Evolutionary conservation across 2,797 vertebrate genomes (phyloP), one percentile per base, ranked within the genome.

Genomic region (Manis pentadactyla): DNA sequence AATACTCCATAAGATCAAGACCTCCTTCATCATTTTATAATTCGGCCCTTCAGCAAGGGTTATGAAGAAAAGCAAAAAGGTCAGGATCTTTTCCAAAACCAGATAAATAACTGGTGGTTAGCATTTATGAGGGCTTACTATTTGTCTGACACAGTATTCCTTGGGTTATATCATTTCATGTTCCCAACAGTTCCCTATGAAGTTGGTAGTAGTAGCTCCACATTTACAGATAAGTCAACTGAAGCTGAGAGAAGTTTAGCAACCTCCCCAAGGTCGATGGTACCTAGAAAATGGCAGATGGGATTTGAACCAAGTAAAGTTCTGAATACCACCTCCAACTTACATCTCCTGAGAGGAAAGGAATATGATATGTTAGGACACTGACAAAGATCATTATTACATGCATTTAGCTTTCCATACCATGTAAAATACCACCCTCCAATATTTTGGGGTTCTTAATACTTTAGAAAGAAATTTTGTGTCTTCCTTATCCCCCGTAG

Each of bases 1-100:
- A 87, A 73, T 29, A 74, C 25, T 79, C 29, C 18, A 85, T 42
- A 13, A 79, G 21, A 89, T 66, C 14, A 89, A 87, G 93, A 31
- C 5, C 13, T 51, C 92, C 55, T 59, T n/a, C 34, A 90, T 71
- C 21, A 81, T 84, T 84, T 82, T 81, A 86, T 17, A 84, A 85
- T 39, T 90, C n/a, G 85, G 37, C n/a, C 12, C 63, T 95, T 66
- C 57, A 84, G 63, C 17, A 61, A n/a, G 55, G 23, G 39, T 49
- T 55, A 34, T 34, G 29, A 64, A 39, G 21, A 19, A 85, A 96
- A 88, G 31, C 46, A 85, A 66, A 82, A 5, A 84, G 71, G 57
- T 82, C 59, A 85, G 34, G 13, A 93, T 84, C 49, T 83, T 49
- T 81, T 93, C 68, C 25, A 34, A 94, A 97, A 88, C 49, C 64